phyloP scores from a whole-genome alignment of 2,888 invertebrate genomes.

The Synanthedon formicaeformis region DNA sequence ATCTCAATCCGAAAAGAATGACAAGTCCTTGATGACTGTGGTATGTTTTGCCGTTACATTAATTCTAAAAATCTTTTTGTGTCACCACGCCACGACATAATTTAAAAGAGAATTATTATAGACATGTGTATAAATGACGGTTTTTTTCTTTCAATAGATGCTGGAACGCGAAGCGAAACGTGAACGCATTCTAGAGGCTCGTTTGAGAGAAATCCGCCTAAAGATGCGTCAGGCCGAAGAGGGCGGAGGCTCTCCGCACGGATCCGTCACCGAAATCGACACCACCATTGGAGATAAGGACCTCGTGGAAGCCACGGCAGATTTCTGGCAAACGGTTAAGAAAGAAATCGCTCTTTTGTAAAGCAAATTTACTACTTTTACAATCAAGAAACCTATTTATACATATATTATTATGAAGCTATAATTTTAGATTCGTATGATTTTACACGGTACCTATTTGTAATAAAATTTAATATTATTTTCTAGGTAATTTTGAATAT shows the following conservation, averaged over 20 bases:
- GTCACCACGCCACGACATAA: too few species aligned
- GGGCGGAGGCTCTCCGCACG: slow-evolving; percentile 18
- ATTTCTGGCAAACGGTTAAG: slow-evolving; percentile 28
- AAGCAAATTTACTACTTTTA: background rate
- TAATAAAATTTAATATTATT: too few species aligned
- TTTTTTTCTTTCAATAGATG: slow-evolving; percentile 66
- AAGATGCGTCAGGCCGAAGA: slow-evolving; percentile 55
- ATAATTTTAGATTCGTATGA: too few species aligned
- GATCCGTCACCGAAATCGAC: slow-evolving; percentile 23
- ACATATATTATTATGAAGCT: too few species aligned
- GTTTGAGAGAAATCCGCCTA: slow-evolving; percentile 82
- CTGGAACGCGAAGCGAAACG: slow-evolving; percentile 88
- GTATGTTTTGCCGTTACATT: slow-evolving; percentile 52
- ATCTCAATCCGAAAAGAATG: slow-evolving; percentile 74
- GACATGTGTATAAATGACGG: background rate
- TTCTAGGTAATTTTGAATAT: too few species aligned
- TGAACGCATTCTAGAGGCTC: slow-evolving; percentile 91
- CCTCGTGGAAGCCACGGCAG: slow-evolving; percentile 31
- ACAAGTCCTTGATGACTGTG: slow-evolving; percentile 76
- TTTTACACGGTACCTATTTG: too few species aligned
- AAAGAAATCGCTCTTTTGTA: slow-evolving; percentile 23
- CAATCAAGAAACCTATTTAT: too few species aligned
- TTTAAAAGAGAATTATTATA: background rate
- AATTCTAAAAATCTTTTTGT: too few species aligned
- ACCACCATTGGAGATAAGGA: slow-evolving; percentile 35